Conservation (phyloP, 2,888 invertebrate genomes). For the Eristalinus aeneus region DNA sequence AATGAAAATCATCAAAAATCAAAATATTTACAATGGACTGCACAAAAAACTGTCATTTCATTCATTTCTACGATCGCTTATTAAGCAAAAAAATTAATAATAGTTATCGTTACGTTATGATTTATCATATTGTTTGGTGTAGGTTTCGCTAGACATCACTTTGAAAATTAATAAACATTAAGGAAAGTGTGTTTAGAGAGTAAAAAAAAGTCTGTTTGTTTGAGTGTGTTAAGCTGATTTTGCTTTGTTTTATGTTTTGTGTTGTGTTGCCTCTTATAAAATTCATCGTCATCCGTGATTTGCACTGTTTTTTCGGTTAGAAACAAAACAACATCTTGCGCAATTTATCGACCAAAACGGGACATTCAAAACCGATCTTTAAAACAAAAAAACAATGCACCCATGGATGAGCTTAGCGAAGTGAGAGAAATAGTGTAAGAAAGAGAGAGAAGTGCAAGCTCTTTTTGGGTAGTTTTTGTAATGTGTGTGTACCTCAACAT, state of each 20-base stretch:
- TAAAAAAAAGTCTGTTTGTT: constrained; percentile 41
- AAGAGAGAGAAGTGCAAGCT: constrained; percentile 67
- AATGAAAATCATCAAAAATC: constrained; percentile 58
- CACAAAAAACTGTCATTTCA: constrained; percentile 51
- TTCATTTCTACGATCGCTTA: constrained; percentile 57
- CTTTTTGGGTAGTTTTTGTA: constrained; percentile 57
- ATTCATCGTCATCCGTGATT: constrained; percentile 17
- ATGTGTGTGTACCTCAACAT: constrained; percentile 92
- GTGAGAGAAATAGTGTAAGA: constrained; percentile 59
- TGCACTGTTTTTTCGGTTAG: constrained; percentile 55
- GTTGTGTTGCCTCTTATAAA: constrained; percentile 61
- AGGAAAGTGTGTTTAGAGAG: constrained; percentile 51
- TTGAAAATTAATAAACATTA: constrained; percentile 54
- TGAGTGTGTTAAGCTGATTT: constrained; percentile 61
- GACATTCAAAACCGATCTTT: neutral
- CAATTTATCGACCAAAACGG: constrained; percentile 1
- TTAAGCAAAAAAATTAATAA: constrained; percentile 47
- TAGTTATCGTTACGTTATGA: constrained; percentile 38
- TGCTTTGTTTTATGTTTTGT: constrained; percentile 65
- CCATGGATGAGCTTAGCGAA: constrained; percentile 36
- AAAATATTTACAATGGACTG: constrained; percentile 55
- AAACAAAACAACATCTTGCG: neutral
- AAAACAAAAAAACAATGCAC: constrained; percentile 52
- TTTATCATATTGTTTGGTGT: constrained; percentile 26
- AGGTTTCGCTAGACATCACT: constrained; percentile 36